Conservation (phyloP, 2,113 vertebrate species). For the Leptocoma aspasia region DNA sequence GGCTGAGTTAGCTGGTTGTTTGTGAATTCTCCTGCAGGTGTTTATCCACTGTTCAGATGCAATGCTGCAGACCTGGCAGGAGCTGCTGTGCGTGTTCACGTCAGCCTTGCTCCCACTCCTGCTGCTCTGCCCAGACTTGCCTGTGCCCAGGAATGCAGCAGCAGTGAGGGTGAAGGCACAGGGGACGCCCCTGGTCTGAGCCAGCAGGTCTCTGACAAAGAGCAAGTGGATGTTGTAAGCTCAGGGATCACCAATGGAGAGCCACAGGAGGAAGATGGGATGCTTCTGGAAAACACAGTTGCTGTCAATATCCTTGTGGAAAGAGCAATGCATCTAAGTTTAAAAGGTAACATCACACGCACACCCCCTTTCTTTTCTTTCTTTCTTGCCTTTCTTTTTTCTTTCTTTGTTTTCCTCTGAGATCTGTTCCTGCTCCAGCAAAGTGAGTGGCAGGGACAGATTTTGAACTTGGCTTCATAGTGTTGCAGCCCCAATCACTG, state of each 20-base stretch:
- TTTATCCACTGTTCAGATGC: conserved; percentile 88
- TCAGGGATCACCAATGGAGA: background rate
- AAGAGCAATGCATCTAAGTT: conserved; percentile 90
- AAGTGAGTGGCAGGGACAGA: too few relatives aligned
- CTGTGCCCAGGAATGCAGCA: conserved; percentile 60
- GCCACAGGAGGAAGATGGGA: background rate
- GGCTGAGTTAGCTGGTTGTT: background rate
- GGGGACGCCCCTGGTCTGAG: background rate
- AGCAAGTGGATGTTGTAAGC: background rate
- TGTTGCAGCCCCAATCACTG: rapidly evolving
- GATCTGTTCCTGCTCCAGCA: background rate
- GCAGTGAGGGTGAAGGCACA: conserved; percentile 48
- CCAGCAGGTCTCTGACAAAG: background rate
- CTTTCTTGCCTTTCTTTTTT: background rate
- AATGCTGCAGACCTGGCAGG: conserved; percentile 84
- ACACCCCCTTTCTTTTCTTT: rapidly evolving
- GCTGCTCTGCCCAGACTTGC: background rate
- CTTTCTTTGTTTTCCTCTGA: background rate
- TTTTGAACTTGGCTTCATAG: background rate
- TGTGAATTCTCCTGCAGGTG: conserved; percentile 71
- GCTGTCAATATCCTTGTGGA: conserved; percentile 84
- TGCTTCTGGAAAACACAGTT: conserved; percentile 75
- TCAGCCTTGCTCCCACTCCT: conserved; percentile 62
- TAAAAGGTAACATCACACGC: conserved; percentile 80
- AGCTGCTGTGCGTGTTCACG: conserved; percentile 86